These are phyloP conservation scores for Ceramica pisi DNA, from an alignment of 2,888 invertebrate genomes.

Conservation along the genomic window DNA sequence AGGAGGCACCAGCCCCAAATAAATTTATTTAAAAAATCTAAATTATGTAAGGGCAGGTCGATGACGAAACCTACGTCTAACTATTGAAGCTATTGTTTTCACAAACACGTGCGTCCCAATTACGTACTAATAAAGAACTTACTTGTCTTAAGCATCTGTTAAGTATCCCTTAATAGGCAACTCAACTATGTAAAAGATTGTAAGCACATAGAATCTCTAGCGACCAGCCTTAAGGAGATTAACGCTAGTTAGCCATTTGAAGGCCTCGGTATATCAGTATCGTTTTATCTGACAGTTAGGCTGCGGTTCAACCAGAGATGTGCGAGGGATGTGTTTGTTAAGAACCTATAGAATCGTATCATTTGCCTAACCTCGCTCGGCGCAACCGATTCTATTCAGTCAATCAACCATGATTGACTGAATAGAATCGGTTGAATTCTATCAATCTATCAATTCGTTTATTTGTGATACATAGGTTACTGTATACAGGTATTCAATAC, in stretches of 20 bases:
- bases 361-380: no score
- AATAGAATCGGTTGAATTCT: no score
- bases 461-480: no score
- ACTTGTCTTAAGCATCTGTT: neutral
- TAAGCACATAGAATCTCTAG: neutral
- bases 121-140: neutral
- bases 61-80: neutral
- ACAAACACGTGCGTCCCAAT: neutral
- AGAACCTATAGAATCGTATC: no score
- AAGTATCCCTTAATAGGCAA: constrained; percentile 5
- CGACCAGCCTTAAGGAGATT: constrained; percentile 11
- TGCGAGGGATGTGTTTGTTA: no score
- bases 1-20: no score
- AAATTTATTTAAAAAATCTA: no score
- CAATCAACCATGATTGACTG: no score
- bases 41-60: neutral
- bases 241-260: constrained; percentile 9
- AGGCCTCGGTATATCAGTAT: constrained; percentile 8
- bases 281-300: constrained; percentile 15
- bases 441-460: no score
- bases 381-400: no score
- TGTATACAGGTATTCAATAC: no score
- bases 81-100: neutral
- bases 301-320: no score
- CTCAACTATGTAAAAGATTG: neutral